These are phyloP conservation scores for Dendrocopos noguchii DNA, from an alignment of 2,113 vertebrate genomes.

Conservation along the genomic window DNA sequence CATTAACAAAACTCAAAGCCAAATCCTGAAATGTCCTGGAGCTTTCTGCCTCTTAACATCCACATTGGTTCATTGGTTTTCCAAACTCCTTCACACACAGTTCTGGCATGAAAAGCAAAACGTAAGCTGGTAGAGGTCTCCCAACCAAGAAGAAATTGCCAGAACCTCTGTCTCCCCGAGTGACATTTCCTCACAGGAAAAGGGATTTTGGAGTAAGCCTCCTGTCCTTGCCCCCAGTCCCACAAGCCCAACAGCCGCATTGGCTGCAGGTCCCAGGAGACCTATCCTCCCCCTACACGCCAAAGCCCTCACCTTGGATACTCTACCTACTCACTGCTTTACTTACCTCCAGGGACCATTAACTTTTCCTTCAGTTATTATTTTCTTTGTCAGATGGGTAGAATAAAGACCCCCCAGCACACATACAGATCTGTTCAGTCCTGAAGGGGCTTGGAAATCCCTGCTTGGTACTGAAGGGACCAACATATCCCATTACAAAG, in stretches of 20 bases:
- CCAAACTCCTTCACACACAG: neutral
- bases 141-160: neutral
- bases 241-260: neutral
- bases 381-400: neutral
- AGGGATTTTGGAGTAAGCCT: neutral
- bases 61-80: accelerated
- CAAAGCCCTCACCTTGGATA: neutral
- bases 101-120: neutral
- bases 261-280: neutral
- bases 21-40: neutral
- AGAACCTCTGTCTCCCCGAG: neutral
- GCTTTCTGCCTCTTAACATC: neutral
- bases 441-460: slow-evolving; percentile 55
- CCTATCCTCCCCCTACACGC: neutral
- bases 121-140: neutral
- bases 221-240: neutral
- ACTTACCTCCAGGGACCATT: neutral
- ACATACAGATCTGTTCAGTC: neutral
- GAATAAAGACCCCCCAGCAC: slow-evolving; percentile 19
- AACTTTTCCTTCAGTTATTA: slow-evolving; percentile 22
- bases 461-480: slow-evolving; percentile 55
- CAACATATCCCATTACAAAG: slow-evolving; percentile 54
- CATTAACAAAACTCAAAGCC: neutral
- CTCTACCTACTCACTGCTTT: accelerated
- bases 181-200: neutral